These are phyloP conservation scores for Sebastes diploproa DNA, from an alignment of 2,797 vertebrate genomes.

Conservation along the genomic window DNA sequence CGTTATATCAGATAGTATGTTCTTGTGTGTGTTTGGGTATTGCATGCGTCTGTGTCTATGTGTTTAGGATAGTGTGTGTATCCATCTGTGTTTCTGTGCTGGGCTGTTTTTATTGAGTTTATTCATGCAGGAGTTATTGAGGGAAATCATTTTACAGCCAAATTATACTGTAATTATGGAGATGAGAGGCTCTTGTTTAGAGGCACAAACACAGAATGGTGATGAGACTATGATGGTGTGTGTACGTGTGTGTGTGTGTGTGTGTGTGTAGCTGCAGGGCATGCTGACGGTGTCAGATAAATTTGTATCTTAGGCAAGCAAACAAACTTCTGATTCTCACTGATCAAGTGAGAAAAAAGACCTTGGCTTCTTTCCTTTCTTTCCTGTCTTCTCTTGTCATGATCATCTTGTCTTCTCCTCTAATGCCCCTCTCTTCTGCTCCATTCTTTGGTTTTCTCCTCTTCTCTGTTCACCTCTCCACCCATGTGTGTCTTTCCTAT, in stretches of 20 bases:
- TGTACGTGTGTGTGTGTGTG: constrained; percentile 16
- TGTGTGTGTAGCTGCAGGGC: constrained; percentile 33
- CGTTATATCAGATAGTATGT: not conserved
- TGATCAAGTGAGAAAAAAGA: constrained; percentile 43
- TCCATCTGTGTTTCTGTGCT: constrained; percentile 37
- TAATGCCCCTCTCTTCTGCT: not conserved
- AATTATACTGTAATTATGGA: constrained; percentile 87
- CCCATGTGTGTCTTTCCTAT: not conserved
- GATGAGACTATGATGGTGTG: constrained; percentile 51
- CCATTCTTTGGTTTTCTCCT: not conserved
- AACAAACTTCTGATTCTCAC: constrained; percentile 65
- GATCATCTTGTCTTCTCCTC: constrained; percentile 1
- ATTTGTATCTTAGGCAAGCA: constrained; percentile 58
- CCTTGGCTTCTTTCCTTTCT: constrained; percentile 4
- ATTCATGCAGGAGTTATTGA: constrained; percentile 78
- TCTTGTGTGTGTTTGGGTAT: not conserved
- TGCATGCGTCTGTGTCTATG: constrained; percentile 2
- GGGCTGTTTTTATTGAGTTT: constrained; percentile 78
- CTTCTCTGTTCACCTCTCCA: constrained; percentile 15
- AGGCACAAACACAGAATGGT: constrained; percentile 75
- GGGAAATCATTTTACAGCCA: constrained; percentile 83
- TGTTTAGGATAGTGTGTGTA: not conserved
- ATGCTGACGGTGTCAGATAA: constrained; percentile 59
- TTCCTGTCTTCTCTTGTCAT: not conserved
- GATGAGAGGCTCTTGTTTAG: constrained; percentile 82